phyloP scores from a whole-genome alignment of 1,140 invertebrate species.

The Bombus sibiricus region DNA sequence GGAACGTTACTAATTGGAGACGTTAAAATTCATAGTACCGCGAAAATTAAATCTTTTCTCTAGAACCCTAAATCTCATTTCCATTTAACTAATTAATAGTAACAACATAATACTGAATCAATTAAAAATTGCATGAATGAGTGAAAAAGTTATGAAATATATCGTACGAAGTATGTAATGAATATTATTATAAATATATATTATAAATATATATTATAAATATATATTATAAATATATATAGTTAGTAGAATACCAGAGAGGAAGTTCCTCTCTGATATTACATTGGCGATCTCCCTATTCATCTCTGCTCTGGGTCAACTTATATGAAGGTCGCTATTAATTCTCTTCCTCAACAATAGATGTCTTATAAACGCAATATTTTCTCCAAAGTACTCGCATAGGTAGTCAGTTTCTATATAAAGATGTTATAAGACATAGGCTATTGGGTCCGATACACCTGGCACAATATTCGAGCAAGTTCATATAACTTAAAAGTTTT shows the following conservation, averaged over 20 bases:
- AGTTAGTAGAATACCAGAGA: no score
- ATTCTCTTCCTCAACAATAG: constrained; percentile 44
- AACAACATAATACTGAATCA: neutral
- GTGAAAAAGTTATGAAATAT: neutral
- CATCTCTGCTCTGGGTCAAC: no score
- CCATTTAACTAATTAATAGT: neutral
- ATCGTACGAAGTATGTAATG: neutral
- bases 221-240: neutral
- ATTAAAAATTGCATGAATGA: neutral
- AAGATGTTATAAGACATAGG: neutral
- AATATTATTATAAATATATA: neutral
- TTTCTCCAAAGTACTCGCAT: constrained; percentile 53
- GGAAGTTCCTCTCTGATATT: no score
- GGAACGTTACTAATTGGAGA: neutral
- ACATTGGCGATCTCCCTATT: no score
- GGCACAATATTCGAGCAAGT: constrained; percentile 70
- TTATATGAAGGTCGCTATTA: constrained; percentile 7
- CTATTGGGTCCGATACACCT: constrained; percentile 71
- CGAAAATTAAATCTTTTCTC: neutral
- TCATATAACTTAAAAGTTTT: constrained; percentile 57
- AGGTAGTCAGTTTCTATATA: constrained; percentile 59
- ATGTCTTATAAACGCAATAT: constrained; percentile 44
- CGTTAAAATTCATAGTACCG: neutral
- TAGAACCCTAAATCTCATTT: neutral
- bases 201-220: neutral